These are phyloP conservation scores for Stegostoma tigrinum DNA, from an alignment of 2,113 vertebrate species.

Conservation along the genomic window DNA sequence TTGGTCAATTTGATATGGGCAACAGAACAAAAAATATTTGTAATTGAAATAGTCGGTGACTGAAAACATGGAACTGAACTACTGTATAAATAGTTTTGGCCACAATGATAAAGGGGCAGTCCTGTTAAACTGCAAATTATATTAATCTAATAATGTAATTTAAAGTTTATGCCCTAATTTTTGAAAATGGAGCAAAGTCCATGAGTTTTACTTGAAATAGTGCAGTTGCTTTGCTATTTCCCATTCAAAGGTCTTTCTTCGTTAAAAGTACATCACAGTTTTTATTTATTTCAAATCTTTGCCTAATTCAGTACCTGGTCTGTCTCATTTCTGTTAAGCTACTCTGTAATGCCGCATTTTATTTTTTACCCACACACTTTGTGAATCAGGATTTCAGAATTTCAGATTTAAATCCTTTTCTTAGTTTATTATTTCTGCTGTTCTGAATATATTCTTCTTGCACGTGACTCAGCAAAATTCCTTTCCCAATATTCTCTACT, in stretches of 20 bases:
- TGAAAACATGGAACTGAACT: neutral
- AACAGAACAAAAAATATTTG: neutral
- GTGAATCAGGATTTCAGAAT: neutral
- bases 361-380: neutral
- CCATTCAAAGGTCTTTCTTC: neutral
- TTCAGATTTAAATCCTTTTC: neutral
- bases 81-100: neutral
- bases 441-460: neutral
- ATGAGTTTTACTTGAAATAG: neutral
- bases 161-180: neutral
- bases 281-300: neutral
- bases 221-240: neutral
- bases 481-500: neutral
- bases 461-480: neutral
- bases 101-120: neutral
- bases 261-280: neutral
- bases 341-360: neutral
- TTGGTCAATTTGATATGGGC: neutral
- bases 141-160: neutral
- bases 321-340: neutral
- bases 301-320: neutral
- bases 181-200: neutral
- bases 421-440: neutral
- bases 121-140: neutral
- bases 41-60: slow-evolving; percentile 3